These are phyloP conservation scores for Cataglyphis cursor DNA, from an alignment of 2,888 invertebrate genomes.

Conservation along the genomic window DNA sequence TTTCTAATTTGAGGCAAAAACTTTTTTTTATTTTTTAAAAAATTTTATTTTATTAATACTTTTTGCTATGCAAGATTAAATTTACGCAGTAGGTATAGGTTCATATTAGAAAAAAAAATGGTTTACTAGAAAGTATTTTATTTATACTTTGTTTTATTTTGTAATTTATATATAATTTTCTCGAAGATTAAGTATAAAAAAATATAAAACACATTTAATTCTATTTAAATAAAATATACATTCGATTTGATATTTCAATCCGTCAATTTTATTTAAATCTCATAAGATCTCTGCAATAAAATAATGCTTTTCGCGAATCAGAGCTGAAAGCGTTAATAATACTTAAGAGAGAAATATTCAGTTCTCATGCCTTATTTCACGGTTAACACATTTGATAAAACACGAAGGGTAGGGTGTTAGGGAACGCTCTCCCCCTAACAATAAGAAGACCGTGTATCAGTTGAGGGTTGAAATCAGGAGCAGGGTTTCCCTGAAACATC, in stretches of 20 bases:
- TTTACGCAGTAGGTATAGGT: no score
- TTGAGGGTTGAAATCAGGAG: constrained; percentile 50
- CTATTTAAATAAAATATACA: not conserved
- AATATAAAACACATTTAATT: not conserved
- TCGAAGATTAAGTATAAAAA: not conserved
- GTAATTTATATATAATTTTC: not conserved
- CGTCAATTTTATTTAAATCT: not conserved
- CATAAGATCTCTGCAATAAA: not conserved
- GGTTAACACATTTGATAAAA: constrained; percentile 23
- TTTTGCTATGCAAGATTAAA: no score
- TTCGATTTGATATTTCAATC: not conserved
- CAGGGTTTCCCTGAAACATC: constrained; percentile 59
- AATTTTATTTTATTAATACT: not conserved
- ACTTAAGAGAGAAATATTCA: constrained; percentile 3
- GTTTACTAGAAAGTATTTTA: no score
- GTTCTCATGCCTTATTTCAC: not conserved
- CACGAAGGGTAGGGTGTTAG: not conserved
- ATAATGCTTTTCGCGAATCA: not conserved
- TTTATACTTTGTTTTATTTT: not conserved
- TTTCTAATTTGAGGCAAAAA: not conserved
- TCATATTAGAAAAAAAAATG: not conserved
- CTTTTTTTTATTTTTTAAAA: not conserved
- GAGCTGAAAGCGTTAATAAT: not conserved
- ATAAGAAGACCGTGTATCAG: constrained; percentile 41
- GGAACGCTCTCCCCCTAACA: not conserved